Conservation (phyloP, 2,797 vertebrate species). For the Fringilla coelebs region DNA sequence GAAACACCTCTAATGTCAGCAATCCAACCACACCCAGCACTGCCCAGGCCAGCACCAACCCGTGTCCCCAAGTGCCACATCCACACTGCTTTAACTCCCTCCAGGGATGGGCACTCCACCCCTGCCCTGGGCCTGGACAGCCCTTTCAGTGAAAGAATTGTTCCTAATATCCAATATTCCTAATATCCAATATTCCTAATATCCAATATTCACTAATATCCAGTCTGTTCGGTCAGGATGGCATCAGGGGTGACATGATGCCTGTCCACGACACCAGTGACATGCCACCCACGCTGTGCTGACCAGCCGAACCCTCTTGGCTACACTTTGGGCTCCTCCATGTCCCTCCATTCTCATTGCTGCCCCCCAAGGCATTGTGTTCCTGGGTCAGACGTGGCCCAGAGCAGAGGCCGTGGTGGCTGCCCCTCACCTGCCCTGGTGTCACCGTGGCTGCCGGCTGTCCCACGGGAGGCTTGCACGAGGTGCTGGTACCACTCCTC, state of each 20-base stretch:
- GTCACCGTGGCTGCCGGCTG: slow-evolving; percentile 44
- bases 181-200: too few species aligned
- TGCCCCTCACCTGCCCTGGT: slow-evolving; percentile 67
- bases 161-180: not conserved
- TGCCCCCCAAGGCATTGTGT: not conserved
- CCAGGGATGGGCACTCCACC: not conserved
- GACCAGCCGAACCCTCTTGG: not conserved
- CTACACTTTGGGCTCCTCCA: not conserved
- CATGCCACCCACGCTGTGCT: not conserved
- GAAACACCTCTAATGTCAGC: not conserved
- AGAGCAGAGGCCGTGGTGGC: not conserved
- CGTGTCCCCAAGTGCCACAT: not conserved
- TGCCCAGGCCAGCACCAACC: not conserved
- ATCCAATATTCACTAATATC: too few species aligned
- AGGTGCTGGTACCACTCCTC: slow-evolving; percentile 90
- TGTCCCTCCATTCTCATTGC: rapidly evolving
- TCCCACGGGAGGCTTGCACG: slow-evolving; percentile 67
- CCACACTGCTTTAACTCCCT: not conserved
- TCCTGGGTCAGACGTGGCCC: rapidly evolving
- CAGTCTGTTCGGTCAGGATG: not conserved
- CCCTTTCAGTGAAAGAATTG: not conserved
- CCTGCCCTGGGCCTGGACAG: not conserved
- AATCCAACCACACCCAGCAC: not conserved
- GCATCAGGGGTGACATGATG: not conserved
- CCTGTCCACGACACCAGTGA: not conserved